Base-by-base conservation (phyloP, 2,888 invertebrate genomes). In the Lepidonotus clava region DNA sequence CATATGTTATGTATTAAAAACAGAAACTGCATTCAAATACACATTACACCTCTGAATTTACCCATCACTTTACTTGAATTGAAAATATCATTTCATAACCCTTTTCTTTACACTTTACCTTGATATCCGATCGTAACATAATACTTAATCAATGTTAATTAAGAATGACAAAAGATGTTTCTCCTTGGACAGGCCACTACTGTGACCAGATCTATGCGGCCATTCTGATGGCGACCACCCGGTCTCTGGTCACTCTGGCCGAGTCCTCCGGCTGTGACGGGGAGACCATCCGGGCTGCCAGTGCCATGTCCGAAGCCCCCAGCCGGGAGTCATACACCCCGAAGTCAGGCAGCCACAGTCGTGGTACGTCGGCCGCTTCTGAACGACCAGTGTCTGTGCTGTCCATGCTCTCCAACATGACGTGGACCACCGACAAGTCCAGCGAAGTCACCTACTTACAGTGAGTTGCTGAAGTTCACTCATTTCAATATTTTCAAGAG, bases 181-280 rank as follows among this genome's bases (percentile, higher is more conserved):
- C 66, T 66, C 6, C 32, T n/a, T 28, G 6, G 6, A 66, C n/a
- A 93, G 93, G 90, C 40, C 90, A 91, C 88, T 93, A 92, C 91
- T 90, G 91, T 38, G 92, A 92, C 77, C 90, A 92, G 87, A 91
- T 93, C 14, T 93, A 92, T 87, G 90, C 91, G 67, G 93, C 94
- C 6, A 91, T 94, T 8, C 90, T 93, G 46, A 88, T 87, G 38
- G 90, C 92, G 71, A 92, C 92, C 40, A 91, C 91, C 28, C 90
- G 90, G 80, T 92, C 93, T 11, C 90, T 94, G 66, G 92, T 93
- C 56, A 91, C 91, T 21, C 90, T 94, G 51, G 93, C 93, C 0
- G 93, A 93, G 88, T 91, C 93, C 0, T 91, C 92, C 1, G 93
- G 93, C n/a, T 93, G 93, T 90, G 90, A 91, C 38, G 90, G 91